These are phyloP conservation scores for Dryobates pubescens DNA, from an alignment of 2,797 vertebrate genomes.

Conservation along the genomic window DNA sequence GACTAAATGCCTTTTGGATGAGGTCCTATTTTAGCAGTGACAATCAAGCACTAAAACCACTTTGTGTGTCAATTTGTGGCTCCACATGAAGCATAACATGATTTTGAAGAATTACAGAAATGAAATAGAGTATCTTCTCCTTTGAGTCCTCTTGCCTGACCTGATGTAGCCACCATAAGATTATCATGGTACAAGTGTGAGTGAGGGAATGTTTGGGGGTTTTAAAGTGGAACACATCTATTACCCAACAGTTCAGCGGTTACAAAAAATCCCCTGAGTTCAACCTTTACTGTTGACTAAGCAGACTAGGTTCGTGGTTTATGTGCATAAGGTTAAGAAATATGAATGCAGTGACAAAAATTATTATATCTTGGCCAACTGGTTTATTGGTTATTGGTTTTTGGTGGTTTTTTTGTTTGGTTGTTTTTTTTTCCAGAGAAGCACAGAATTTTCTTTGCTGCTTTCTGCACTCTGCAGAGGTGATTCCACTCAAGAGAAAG, in stretches of 20 bases:
- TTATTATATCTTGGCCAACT: background rate
- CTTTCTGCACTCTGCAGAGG: background rate
- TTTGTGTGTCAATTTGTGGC: background rate
- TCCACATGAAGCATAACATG: background rate
- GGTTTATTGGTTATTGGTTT: too few species aligned
- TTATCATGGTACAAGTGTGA: background rate
- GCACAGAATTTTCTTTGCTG: background rate
- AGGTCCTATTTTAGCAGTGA: background rate
- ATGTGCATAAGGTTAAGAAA: background rate
- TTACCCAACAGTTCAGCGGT: background rate
- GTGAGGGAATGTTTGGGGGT: rapidly evolving
- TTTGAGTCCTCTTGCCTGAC: background rate
- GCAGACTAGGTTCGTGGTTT: background rate
- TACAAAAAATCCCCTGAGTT: background rate
- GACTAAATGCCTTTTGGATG: background rate
- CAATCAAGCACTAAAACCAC: background rate
- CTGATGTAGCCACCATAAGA: background rate
- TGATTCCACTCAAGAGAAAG: background rate
- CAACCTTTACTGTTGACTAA: background rate
- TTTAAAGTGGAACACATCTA: background rate
- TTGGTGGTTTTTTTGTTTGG: too few species aligned
- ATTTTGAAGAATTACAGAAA: background rate
- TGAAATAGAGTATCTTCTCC: background rate
- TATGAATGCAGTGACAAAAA: background rate
- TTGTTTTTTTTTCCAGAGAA: background rate